Evolutionary conservation across 1,140 invertebrate species (phyloP).

Genomic region (Philotrypesis tridentata): DNA sequence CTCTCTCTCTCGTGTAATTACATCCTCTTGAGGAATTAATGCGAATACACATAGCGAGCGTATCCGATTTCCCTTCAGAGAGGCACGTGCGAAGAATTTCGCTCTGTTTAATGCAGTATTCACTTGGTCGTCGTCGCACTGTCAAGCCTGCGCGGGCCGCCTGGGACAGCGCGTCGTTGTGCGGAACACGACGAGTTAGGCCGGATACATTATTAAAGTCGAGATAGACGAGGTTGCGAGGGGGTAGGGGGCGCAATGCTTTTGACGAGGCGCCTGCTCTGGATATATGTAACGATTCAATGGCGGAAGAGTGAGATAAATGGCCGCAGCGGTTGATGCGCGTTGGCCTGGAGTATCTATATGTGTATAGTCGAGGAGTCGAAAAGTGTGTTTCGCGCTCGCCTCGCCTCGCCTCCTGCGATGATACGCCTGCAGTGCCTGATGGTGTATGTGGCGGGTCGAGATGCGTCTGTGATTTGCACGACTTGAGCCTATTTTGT

Average conservation of each 20-base stretch:
- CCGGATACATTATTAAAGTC: neutral
- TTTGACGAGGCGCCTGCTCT: neutral
- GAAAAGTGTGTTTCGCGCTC: no score
- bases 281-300: neutral
- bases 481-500: no score
- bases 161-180: neutral
- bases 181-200: neutral
- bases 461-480: no score
- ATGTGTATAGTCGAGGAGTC: no score
- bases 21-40: neutral
- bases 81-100: neutral
- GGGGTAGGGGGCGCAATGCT: no score
- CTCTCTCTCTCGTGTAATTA: no score
- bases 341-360: no score
- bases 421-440: no score
- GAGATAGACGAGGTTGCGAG: no score
- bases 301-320: neutral
- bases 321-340: neutral
- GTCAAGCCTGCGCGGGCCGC: neutral
- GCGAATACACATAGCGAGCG: no score
- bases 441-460: no score
- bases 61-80: neutral
- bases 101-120: neutral
- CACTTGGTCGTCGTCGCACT: neutral
- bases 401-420: no score